A percentile compares a stretch with the other conserved stretches of the same genome.
phyloP scores from a whole-genome alignment of 2,797 vertebrate species.

The Xyrichtys novacula region DNA sequence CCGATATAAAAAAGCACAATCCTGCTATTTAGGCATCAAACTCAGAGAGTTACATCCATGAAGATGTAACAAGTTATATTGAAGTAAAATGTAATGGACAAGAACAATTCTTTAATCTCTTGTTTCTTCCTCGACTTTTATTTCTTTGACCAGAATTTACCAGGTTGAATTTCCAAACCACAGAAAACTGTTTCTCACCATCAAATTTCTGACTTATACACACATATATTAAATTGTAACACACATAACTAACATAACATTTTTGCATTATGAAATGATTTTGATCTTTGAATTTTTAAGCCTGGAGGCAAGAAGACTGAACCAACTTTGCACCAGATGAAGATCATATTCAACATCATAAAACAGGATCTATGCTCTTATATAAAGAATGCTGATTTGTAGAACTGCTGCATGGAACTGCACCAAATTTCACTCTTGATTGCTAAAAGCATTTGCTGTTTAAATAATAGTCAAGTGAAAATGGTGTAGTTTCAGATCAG shows the following conservation, averaged over 20 bases:
- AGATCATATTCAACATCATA: too few relatives aligned
- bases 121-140: not conserved
- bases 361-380: not conserved
- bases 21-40: too few relatives aligned
- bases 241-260: not conserved
- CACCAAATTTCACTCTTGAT: not conserved
- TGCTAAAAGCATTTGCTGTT: not conserved
- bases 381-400: slow-evolving; percentile 9
- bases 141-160: not conserved
- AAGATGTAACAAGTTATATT: too few relatives aligned
- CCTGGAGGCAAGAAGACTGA: not conserved
- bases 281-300: not conserved
- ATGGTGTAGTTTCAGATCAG: slow-evolving; percentile 11
- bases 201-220: not conserved
- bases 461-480: slow-evolving; percentile 17
- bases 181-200: not conserved
- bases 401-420: not conserved
- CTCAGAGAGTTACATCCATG: too few relatives aligned
- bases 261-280: not conserved
- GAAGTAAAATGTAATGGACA: not conserved
- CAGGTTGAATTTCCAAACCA: not conserved
- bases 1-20: too few relatives aligned
- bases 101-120: not conserved
- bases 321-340: slow-evolving; percentile 6
- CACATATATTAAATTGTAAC: not conserved